Base-by-base conservation (phyloP, 2,797 vertebrate species). In the Microctenopoma stevenorrisi region DNA sequence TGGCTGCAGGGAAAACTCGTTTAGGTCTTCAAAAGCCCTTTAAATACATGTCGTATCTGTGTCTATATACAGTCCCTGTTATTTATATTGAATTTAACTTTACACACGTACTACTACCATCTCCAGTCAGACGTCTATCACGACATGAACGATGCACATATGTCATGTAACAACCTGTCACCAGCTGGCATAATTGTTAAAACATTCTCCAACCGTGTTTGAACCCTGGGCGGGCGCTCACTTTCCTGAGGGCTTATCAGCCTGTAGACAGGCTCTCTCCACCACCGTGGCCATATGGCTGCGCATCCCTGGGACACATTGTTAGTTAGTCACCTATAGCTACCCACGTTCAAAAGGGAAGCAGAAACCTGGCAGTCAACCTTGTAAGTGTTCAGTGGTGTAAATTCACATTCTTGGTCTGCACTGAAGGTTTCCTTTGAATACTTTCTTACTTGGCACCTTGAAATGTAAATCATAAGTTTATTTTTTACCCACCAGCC, bases 241-340 rank as follows among this genome's bases (percentile, higher is more conserved):
- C 60, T 26, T 52, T 46, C 44, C 40, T 47, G 62, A 30, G 22
- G 44, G 13, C 58, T 43, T 64, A 53, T 50, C 30, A 58, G 54
- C 51, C 62, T 68, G 54, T 18, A 59, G 69, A 74, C 68, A 76
- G 64, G 63, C 48, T 43, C 16, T 48, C 50, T 35, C 30, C 56
- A 81, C 67, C 72, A 64, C 42, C 42, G 49, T 25, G 3, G 33
- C 55, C 66, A 70, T 59, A 73, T 71, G 75, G 75, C 73, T 51
- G 40, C 50, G 47, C 47, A 47, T 59, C 69, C 69, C 46, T 5
- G 66, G 55, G 15, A 72, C 53, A 47, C 48, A 5, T 10, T 5
- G 12, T 26, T 26, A 43, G 52, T 35, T 61, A 55, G 54, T 60
- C 22, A 51, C 47, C 15, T 7, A 35, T 35, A 22, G 35, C 25